Evolutionary conservation across 2,113 vertebrate species (phyloP).

Genomic region (Caretta caretta): DNA sequence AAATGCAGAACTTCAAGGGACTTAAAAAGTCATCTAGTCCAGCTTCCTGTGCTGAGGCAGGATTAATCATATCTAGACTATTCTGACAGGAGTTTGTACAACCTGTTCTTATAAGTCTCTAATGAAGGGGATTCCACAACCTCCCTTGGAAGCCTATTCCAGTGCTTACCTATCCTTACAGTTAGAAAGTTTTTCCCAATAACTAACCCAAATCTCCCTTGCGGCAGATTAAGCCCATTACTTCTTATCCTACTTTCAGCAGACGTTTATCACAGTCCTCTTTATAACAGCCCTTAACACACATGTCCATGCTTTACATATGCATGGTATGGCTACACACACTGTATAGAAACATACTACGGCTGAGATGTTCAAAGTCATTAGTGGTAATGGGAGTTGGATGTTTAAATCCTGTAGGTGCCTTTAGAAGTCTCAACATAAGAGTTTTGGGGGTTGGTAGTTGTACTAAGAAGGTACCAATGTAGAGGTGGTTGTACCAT

Average conservation of each 20-base stretch:
- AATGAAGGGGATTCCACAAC: neutral
- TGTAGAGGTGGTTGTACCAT: neutral
- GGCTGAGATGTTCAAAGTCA: neutral
- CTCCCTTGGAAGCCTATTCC: neutral
- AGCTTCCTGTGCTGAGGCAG: neutral
- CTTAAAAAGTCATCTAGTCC: neutral
- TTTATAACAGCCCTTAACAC: neutral
- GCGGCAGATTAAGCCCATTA: conserved; percentile 32
- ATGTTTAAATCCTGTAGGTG: neutral
- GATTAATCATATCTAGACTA: neutral
- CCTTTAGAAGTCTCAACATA: neutral
- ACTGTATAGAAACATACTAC: neutral
- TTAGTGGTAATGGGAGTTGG: neutral
- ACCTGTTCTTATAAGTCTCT: neutral
- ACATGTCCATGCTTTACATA: neutral
- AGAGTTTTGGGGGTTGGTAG: neutral
- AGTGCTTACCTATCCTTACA: neutral
- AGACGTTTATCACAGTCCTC: neutral
- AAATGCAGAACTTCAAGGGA: neutral
- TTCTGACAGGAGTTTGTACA: neutral
- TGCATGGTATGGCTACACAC: neutral
- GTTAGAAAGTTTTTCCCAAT: neutral
- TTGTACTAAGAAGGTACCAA: neutral
- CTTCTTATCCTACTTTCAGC: neutral
- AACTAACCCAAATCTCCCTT: neutral